These are phyloP conservation scores for Chrysolina haemoptera DNA, from an alignment of 2,888 invertebrate genomes.

Conservation along the genomic window DNA sequence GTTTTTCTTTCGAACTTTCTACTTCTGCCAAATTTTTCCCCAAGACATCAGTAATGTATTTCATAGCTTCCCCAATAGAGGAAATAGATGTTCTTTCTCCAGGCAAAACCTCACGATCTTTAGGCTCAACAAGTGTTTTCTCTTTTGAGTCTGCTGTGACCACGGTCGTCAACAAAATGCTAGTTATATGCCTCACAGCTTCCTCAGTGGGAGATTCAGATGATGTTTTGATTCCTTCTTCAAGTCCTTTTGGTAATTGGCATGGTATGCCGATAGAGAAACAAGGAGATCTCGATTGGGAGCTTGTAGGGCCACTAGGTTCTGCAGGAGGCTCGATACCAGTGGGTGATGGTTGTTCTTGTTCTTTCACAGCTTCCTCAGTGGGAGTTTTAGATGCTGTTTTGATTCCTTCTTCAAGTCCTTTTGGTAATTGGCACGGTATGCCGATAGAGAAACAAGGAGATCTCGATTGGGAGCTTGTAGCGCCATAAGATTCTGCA, in stretches of 20 bases:
- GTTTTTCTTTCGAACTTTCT: neutral
- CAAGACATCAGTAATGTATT: conserved; percentile 20
- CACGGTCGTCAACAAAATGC: neutral
- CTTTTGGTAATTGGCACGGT: no score
- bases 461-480: no score
- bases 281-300: no score
- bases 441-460: no score
- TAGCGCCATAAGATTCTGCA: no score
- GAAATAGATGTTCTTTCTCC: neutral
- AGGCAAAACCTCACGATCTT: neutral
- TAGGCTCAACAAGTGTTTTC: no score
- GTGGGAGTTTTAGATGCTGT: no score
- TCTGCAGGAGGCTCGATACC: no score
- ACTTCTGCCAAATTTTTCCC: neutral
- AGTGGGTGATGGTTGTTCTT: neutral
- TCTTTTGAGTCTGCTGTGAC: neutral
- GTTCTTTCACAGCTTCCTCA: no score
- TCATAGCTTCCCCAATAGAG: conserved; percentile 1
- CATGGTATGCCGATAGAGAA: neutral
- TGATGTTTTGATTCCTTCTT: neutral
- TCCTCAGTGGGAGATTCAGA: neutral
- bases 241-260: neutral
- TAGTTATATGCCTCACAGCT: neutral
- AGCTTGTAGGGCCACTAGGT: no score
- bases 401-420: no score